Percentiles rank a stretch among this genome's conserved stretches.
Conservation (phyloP, 2,888 invertebrate genomes). For the Sinotaia quadrata region DNA sequence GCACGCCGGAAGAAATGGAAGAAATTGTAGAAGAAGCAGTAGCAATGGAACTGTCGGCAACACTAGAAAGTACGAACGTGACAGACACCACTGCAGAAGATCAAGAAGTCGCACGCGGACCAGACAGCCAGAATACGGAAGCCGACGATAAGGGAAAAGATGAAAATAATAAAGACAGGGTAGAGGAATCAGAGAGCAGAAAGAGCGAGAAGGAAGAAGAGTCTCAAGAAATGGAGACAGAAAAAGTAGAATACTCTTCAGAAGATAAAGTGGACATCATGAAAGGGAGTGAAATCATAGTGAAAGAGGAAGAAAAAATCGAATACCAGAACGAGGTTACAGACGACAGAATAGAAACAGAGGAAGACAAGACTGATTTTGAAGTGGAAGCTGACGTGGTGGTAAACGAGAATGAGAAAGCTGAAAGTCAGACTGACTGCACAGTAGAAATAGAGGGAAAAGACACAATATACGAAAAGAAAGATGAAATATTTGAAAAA, state of each 20-base stretch:
- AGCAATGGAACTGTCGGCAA: neutral
- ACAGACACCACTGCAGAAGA: too few relatives aligned
- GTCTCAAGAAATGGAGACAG: neutral
- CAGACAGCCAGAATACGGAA: neutral
- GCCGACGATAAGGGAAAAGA: neutral
- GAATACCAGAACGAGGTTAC: neutral
- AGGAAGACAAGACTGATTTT: conserved; percentile 8
- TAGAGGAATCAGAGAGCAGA: neutral
- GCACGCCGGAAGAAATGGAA: neutral
- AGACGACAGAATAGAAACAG: neutral
- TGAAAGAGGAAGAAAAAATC: neutral
- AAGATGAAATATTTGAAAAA: neutral
- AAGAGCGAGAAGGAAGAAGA: neutral
- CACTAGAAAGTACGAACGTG: too few relatives aligned
- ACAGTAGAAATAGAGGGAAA: neutral
- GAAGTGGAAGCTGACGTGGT: neutral
- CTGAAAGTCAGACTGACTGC: neutral
- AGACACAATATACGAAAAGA: too few relatives aligned
- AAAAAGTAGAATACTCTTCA: neutral
- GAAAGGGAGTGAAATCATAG: neutral
- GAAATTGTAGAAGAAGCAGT: neutral
- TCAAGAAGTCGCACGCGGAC: too few relatives aligned
- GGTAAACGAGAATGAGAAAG: neutral
- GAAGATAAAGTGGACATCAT: neutral
- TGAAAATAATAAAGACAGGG: neutral